phyloP scores from a whole-genome alignment of 2,888 invertebrate genomes.

The Athalia cordata region DNA sequence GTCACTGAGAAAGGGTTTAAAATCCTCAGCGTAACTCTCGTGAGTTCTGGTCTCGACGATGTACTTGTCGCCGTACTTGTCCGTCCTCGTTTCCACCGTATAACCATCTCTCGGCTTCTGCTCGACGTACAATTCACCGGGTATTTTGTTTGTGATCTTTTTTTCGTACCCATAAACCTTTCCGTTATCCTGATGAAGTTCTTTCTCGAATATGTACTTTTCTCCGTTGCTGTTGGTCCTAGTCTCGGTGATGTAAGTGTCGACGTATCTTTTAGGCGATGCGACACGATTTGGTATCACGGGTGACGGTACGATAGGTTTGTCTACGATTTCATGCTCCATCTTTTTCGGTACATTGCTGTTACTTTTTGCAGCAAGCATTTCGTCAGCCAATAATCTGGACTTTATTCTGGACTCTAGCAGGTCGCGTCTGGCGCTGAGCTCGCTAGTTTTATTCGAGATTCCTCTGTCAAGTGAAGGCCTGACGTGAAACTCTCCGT shows the following conservation, averaged over 20 bases:
- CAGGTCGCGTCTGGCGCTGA: conserved; percentile 84
- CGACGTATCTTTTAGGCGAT: conserved; percentile 68
- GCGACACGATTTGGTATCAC: conserved; percentile 66
- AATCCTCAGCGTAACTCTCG: conserved; percentile 63
- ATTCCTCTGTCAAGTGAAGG: conserved; percentile 47
- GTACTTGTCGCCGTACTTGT: conserved; percentile 70
- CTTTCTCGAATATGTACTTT: conserved; percentile 71
- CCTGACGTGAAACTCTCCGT: conserved; percentile 52
- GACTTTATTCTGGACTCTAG: conserved; percentile 86
- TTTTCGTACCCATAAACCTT: conserved; percentile 71
- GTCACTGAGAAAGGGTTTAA: conserved; percentile 65
- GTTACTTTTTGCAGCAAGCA: conserved; percentile 63
- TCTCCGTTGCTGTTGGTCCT: conserved; percentile 69
- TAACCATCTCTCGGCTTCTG: conserved; percentile 64
- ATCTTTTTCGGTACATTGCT: conserved; percentile 63
- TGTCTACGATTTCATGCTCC: conserved; percentile 69
- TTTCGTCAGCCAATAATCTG: conserved; percentile 74
- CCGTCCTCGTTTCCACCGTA: conserved; percentile 66
- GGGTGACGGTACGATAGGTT: conserved; percentile 70
- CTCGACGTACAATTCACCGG: conserved; percentile 73
- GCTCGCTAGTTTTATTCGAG: conserved; percentile 74
- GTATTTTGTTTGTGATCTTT: conserved; percentile 75
- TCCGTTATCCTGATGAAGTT: conserved; percentile 70
- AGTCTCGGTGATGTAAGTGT: conserved; percentile 69
- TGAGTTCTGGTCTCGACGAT: conserved; percentile 68